Evolutionary conservation across 2,888 invertebrate species (phyloP), one percentile per base, ranked within the genome.

Genomic region (Dione vanillae): DNA sequence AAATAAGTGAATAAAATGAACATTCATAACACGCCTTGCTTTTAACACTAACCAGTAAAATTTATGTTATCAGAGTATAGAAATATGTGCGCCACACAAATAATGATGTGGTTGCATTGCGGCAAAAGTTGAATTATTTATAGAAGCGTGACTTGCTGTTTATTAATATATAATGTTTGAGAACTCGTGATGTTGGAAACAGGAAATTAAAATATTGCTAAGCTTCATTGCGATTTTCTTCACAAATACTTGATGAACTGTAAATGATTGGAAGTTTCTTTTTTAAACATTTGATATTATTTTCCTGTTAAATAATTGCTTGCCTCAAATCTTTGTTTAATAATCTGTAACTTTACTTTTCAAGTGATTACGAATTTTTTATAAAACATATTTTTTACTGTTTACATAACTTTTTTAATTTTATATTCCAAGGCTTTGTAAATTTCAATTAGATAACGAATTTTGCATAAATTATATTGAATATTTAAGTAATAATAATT

Each of bases 141-240:
- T 51, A 52, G 67, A 8, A 40, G 35, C 61, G 43, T 68, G 67
- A 61, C 67, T 27, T 19, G 61, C 19, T 41, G 58, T 40, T 61
- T 67, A 67, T 59, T 49, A 40, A 41, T 61, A 61, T 52, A 61
- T 61, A 61, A 52, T 61, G 19, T 43, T 61, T 52, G 49, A 45
- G 43, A 61, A 16, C 67, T 49, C 12, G 49, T 51, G 14, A 45
- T 61, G 52, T 58, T 61, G 49, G 59, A 51, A 61, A 52, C 67
- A 52, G 67, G 67, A 68, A 61, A 68, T 68, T 68, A 68, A 68
- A 61, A 51, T 43, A 68, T 61, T 41, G 61, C 43, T 68, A 43
- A 51, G 49, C 35, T 68, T 40, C 20, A 49, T 40, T 67, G 58
- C 49, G 49, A 59, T 67, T 67, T 40, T 67, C 58, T 58, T 40